A percentile compares a stretch with the other conserved stretches of the same genome.
Conservation (phyloP, 30 jellyfish, hydroid and myxozoan genomes). For the Nemopilema nomurai region DNA sequence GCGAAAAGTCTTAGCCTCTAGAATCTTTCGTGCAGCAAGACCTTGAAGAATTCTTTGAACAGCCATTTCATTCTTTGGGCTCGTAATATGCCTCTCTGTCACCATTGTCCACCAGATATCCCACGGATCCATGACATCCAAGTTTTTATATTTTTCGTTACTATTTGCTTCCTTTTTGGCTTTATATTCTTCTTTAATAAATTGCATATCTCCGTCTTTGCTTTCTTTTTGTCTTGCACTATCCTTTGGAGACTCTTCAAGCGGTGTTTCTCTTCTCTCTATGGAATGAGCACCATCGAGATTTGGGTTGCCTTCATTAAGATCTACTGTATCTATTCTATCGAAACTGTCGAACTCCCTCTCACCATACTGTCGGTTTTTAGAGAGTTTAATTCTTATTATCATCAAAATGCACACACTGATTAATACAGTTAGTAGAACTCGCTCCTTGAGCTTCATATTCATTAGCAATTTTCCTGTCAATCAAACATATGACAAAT, state of each 20-base stretch:
- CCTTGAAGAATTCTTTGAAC: slow-evolving; percentile 62
- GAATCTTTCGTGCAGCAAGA: slow-evolving; percentile 52
- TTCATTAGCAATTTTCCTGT: not conserved
- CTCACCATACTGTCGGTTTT: not conserved
- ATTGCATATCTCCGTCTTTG: not conserved
- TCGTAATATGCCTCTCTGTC: slow-evolving; percentile 64
- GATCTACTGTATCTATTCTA: not conserved
- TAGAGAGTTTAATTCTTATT: slow-evolving; percentile 7
- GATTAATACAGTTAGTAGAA: slow-evolving; percentile 15
- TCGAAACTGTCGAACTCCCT: not conserved
- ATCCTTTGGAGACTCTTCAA: not conserved
- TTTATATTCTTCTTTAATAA: not conserved
- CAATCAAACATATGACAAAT: not conserved
- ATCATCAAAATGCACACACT: slow-evolving; percentile 41
- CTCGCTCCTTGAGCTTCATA: slow-evolving; percentile 80
- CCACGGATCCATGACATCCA: slow-evolving; percentile 78
- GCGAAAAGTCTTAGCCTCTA: slow-evolving; percentile 70
- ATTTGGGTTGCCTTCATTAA: not conserved
- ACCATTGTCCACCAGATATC: slow-evolving; percentile 94
- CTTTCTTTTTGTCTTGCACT: not conserved
- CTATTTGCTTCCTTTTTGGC: not conserved
- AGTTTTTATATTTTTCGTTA: not conserved
- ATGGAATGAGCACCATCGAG: slow-evolving; percentile 31
- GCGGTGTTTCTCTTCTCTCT: slow-evolving; percentile 1
- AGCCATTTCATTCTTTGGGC: slow-evolving; percentile 3